A percentile compares a stretch with the other conserved stretches of the same genome.
Conservation (phyloP, 2,797 vertebrate species). For the Cyclopterus lumpus region DNA sequence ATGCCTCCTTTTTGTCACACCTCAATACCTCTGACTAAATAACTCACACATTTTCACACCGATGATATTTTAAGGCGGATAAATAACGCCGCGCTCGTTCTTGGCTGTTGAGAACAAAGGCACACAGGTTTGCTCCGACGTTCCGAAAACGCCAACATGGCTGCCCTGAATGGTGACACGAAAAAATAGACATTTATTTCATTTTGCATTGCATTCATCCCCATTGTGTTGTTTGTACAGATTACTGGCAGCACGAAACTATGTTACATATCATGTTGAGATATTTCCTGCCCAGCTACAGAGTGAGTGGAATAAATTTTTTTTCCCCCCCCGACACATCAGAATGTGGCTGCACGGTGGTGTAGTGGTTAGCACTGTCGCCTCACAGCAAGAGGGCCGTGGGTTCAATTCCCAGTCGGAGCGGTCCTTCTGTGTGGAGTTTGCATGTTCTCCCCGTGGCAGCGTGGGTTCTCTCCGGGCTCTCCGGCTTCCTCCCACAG, state of each 20-base stretch:
- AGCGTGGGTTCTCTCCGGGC: too few species aligned
- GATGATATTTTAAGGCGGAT: neutral
- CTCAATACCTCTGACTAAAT: conserved; percentile 14
- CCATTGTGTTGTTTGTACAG: neutral
- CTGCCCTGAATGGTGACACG: neutral
- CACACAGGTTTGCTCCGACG: neutral
- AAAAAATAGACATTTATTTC: neutral
- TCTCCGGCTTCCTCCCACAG: too few species aligned
- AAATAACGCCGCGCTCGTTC: neutral
- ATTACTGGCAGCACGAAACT: neutral
- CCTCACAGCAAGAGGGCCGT: too few species aligned
- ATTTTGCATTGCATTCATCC: neutral
- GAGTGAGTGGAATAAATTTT: conserved; percentile 10
- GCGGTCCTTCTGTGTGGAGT: too few species aligned
- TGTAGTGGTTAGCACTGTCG: too few species aligned
- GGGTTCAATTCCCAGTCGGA: too few species aligned
- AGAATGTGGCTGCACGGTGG: too few species aligned
- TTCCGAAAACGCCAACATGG: neutral
- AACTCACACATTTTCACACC: conserved; percentile 15
- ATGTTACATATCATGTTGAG: neutral
- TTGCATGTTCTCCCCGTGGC: too few species aligned
- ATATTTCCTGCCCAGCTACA: conserved; percentile 17
- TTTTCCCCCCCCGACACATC: neutral
- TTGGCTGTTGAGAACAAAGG: neutral
- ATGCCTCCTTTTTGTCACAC: conserved; percentile 11